phyloP scores from a whole-genome alignment of 2,113 vertebrate genomes.

The Sterrhoptilus dennistouni region DNA sequence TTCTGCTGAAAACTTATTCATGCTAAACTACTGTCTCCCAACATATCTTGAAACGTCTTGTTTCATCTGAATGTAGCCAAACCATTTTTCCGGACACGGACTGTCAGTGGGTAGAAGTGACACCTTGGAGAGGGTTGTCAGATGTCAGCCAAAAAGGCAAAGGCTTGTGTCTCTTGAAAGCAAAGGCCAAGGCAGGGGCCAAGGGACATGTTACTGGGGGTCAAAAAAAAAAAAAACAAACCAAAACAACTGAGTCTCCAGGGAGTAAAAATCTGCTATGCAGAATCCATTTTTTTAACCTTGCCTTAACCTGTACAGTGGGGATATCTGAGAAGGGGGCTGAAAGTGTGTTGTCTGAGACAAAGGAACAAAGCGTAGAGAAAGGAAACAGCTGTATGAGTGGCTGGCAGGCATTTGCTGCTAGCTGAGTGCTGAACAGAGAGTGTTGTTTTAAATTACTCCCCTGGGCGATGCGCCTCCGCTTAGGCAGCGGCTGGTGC shows the following conservation, averaged over 20 bases:
- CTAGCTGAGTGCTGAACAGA: not conserved
- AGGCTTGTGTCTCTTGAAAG: not conserved
- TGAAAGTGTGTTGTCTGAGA: not conserved
- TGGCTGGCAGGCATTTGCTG: not conserved
- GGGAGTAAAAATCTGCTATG: not conserved
- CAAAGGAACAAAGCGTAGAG: not conserved
- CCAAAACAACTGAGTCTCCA: not conserved
- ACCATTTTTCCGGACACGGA: not conserved
- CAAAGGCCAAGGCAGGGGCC: not conserved
- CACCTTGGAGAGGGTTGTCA: not conserved
- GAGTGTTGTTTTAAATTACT: not conserved
- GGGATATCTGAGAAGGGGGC: not conserved
- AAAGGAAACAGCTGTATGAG: not conserved
- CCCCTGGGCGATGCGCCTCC: not conserved
- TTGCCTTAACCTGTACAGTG: not conserved
- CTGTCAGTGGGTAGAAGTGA: not conserved
- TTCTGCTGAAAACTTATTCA: not conserved
- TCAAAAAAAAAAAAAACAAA: not conserved
- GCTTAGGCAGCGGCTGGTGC: not conserved
- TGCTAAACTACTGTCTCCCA: not conserved
- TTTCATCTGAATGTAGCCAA: not conserved
- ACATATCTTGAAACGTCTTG: not conserved
- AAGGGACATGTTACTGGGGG: not conserved
- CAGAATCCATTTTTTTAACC: not conserved
- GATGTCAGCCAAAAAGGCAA: not conserved